phyloP scores from a whole-genome alignment of 2,888 invertebrate genomes.

The Chrysodeixis includens region DNA sequence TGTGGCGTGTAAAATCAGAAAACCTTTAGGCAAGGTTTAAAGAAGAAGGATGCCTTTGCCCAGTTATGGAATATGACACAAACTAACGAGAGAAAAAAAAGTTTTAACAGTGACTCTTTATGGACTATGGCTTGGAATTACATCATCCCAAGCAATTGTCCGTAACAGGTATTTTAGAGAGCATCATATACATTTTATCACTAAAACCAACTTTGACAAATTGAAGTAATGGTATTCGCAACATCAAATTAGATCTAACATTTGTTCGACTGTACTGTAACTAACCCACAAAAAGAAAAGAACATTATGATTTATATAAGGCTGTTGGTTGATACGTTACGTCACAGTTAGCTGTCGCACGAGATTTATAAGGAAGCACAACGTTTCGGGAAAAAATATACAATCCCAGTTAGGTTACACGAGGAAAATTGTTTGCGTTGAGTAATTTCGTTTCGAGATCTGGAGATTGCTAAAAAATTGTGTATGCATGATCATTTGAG shows the following conservation, averaged over 20 bases:
- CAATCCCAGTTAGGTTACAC: conserved; percentile 47
- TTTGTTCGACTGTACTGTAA: conserved; percentile 33
- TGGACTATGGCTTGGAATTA: too few species aligned
- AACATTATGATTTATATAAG: conserved; percentile 73
- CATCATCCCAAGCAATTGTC: too few species aligned
- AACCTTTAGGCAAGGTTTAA: too few species aligned
- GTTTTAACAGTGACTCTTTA: too few species aligned
- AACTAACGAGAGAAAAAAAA: too few species aligned
- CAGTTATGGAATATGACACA: too few species aligned
- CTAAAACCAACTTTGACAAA: too few species aligned
- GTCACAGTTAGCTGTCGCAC: conserved; percentile 65
- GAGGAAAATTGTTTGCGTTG: conserved; percentile 64
- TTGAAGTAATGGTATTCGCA: not conserved
- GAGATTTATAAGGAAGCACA: conserved; percentile 73
- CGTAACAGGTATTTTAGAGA: too few species aligned
- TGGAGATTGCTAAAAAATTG: conserved; percentile 44
- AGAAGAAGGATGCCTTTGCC: too few species aligned
- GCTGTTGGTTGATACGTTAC: conserved; percentile 66
- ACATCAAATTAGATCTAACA: too few species aligned
- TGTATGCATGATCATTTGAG: conserved; percentile 33
- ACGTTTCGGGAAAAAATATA: conserved; percentile 60
- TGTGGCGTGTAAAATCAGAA: too few species aligned
- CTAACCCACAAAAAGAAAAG: conserved; percentile 64
- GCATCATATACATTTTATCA: too few species aligned
- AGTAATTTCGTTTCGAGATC: conserved; percentile 64